Evolutionary conservation across 2,888 invertebrate species (phyloP), one percentile per base, ranked within the genome.

Genomic region (Drosophila demipolita): DNA sequence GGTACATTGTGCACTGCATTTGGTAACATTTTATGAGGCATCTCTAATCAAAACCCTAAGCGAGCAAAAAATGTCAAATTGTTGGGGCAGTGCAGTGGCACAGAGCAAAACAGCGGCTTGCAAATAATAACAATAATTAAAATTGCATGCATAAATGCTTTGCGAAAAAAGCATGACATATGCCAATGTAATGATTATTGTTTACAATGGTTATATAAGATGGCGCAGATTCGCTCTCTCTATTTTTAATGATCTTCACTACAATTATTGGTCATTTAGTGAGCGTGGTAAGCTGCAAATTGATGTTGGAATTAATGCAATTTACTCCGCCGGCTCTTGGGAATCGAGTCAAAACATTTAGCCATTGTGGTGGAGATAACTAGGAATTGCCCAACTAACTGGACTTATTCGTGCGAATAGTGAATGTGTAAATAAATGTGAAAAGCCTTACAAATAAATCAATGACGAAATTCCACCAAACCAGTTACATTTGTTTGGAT

Each of bases 61-160:
- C 48, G 76, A 71, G 53, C 79, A 82, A 67, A 75, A 85, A 74
- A 76, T 67, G 80, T 71, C 78, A 73, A 80, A 75, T 71, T 55
- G 55, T 23, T 49, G 48, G 55, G 61, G 60, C 57, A 55, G 55
- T 38, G 23, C 42, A 57, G 45, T 15, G 45, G 69, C 67, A 58
- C 40, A 68, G 84, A 84, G 82, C 84, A 86, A 79, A 58, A n/a
- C 70, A 57, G 72, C 48, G 66, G 58, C 71, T 72, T 77, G 81
- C 77, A 84, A 84, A 85, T 83, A 85, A 86, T 86, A 80, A 86
- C 77, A 85, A 81, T 79, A 85, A 85, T 85, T 87, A 87, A 81
- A 83, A 82, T 84, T 77, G 81, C 84, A 84, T 86, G 79, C 84
- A 61, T 84, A 84, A 86, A 80, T 82, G 87, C 74, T 73, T 58